Conservation (phyloP, 2,113 vertebrate species). For the Physeter macrocephalus region DNA sequence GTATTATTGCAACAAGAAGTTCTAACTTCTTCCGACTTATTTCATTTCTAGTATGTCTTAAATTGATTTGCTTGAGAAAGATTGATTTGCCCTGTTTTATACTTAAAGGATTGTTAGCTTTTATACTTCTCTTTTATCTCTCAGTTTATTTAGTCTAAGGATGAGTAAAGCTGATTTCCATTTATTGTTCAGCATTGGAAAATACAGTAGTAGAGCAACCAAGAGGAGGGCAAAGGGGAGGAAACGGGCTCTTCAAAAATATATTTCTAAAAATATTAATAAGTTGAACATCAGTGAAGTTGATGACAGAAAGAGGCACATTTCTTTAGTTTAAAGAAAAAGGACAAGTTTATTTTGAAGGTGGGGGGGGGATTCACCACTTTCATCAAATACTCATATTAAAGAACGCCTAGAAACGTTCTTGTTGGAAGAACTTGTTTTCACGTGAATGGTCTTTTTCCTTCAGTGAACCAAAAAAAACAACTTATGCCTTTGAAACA, state of each 20-base stretch:
- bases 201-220: neutral
- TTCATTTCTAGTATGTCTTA: neutral
- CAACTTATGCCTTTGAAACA: neutral
- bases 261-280: slow-evolving; percentile 6
- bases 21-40: neutral
- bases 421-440: neutral
- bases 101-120: neutral
- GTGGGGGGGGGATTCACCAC: neutral
- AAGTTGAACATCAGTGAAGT: neutral
- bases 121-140: neutral
- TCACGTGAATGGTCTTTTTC: neutral
- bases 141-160: slow-evolving; percentile 4
- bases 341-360: neutral
- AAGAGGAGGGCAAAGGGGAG: neutral
- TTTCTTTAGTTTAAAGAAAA: neutral
- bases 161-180: neutral
- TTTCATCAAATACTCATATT: neutral
- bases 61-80: neutral
- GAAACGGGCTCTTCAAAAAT: neutral
- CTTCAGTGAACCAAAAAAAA: neutral
- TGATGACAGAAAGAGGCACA: neutral
- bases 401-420: neutral
- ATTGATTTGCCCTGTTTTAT: neutral
- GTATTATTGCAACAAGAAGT: neutral
- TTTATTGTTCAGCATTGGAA: neutral